Evolutionary conservation across 1,140 invertebrate species (phyloP).

Genomic region (Phenacoccus solenopsis): DNA sequence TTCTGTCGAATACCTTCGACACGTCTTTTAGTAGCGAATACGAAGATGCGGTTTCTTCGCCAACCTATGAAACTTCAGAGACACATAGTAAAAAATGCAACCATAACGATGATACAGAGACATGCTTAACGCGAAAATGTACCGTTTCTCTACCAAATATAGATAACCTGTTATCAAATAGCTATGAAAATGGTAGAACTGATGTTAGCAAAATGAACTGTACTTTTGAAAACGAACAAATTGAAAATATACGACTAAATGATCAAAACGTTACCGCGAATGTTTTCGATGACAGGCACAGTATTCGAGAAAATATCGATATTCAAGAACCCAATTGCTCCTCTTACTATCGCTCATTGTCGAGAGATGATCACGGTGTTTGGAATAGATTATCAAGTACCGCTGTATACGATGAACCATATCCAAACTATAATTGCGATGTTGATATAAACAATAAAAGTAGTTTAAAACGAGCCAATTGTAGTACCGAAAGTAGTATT

Average conservation of each 20-base stretch:
- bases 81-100: no score
- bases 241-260: no score
- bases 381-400: neutral
- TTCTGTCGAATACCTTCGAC: neutral
- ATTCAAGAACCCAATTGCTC: neutral
- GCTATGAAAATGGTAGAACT: neutral
- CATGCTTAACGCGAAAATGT: neutral
- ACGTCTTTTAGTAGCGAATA: neutral
- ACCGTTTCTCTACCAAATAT: neutral
- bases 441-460: neutral
- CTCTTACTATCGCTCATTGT: neutral
- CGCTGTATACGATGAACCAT: neutral
- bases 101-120: neutral
- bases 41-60: neutral
- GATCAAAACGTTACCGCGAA: no score
- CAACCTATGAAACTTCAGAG: neutral
- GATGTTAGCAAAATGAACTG: neutral
- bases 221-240: no score
- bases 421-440: neutral
- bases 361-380: neutral
- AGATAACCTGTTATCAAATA: neutral
- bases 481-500: neutral
- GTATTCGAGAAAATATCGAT: neutral
- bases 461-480: neutral
- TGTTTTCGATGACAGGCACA: neutral